Percentiles rank a stretch among this genome's conserved stretches.
Conservation (phyloP, 2,113 vertebrate species). For the Pedionomus torquatus region DNA sequence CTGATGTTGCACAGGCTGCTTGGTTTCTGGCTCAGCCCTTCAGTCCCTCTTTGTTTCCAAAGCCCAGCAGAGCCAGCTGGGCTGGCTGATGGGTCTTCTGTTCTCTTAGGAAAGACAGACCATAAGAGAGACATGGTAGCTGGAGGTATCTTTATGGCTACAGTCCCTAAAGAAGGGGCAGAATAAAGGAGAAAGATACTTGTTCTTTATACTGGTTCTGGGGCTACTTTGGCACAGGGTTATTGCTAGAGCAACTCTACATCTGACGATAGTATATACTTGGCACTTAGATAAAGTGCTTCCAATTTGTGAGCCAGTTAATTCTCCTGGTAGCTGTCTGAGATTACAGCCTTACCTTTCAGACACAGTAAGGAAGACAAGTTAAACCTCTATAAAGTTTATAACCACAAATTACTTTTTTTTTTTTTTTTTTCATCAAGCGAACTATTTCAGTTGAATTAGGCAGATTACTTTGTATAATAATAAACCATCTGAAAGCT, state of each 20-base stretch:
- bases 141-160: not conserved
- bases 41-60: not conserved
- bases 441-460: not conserved
- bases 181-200: not conserved
- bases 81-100: not conserved
- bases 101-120: not conserved
- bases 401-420: not conserved
- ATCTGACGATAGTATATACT: not conserved
- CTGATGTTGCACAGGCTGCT: not conserved
- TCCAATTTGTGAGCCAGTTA: not conserved
- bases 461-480: not conserved
- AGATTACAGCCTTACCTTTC: not conserved
- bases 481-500: slow-evolving; percentile 6
- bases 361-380: not conserved
- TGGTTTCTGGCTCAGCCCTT: not conserved
- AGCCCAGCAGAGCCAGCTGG: not conserved
- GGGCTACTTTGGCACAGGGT: not conserved
- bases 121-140: not conserved
- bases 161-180: not conserved
- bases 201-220: not conserved
- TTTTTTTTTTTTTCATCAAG: not conserved
- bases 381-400: slow-evolving; percentile 3
- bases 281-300: not conserved
- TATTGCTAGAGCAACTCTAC: not conserved
- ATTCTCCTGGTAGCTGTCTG: not conserved